Conservation (phyloP, 1,140 invertebrate species). For the Nasonia vitripennis region DNA sequence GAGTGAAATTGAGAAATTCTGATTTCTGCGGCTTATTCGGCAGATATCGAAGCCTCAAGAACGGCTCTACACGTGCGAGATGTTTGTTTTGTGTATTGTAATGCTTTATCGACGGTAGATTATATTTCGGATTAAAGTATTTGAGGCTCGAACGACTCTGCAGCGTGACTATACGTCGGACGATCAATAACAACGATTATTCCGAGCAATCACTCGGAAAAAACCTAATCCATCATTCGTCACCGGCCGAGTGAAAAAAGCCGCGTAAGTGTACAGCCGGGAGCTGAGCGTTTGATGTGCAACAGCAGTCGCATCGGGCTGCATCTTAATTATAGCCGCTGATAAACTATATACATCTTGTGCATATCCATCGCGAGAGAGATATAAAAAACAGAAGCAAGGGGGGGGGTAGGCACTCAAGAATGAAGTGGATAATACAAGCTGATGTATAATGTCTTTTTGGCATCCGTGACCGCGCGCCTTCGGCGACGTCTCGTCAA, state of each 20-base stretch:
- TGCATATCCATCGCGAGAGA: not conserved
- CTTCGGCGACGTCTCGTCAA: conserved; percentile 64
- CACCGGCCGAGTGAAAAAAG: too few species aligned
- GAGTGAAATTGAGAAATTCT: too few species aligned
- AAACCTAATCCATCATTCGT: not conserved
- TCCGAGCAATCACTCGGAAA: not conserved
- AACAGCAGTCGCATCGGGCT: not conserved
- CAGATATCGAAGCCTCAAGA: too few species aligned
- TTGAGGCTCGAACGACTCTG: too few species aligned
- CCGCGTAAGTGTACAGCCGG: too few species aligned
- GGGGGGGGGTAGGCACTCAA: conserved; percentile 30
- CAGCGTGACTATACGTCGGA: not conserved
- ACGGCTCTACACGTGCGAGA: too few species aligned
- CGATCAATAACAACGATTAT: not conserved
- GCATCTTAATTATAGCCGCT: conserved; percentile 21
- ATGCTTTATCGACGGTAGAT: too few species aligned
- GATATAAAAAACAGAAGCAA: not conserved
- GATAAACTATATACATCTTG: not conserved
- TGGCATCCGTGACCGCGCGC: conserved; percentile 42
- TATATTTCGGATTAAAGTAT: too few species aligned
- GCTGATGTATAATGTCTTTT: conserved; percentile 61
- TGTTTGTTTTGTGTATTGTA: too few species aligned
- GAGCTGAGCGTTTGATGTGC: too few species aligned
- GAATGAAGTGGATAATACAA: conserved; percentile 62
- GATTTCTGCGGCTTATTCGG: too few species aligned